Base-by-base conservation (phyloP, 1,140 invertebrate genomes). In the Pseudoatta argentina region DNA sequence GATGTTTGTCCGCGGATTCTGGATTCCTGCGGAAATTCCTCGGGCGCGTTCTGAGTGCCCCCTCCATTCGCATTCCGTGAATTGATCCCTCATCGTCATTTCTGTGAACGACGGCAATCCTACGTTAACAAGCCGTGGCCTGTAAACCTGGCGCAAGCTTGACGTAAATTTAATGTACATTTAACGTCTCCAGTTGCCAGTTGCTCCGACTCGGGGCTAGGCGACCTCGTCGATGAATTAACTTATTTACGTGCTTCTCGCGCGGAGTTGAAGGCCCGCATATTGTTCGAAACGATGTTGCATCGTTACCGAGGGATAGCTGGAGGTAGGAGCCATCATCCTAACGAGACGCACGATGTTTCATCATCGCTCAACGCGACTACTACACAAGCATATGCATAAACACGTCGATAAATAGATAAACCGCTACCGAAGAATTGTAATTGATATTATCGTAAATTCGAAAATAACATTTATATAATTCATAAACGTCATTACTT, bases 91-190 rank as follows among this genome's bases (percentile, higher is more conserved):
- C 39, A 55, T 34, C 69, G 53, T 59, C 67, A 71, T 57, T 34
- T 34, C 48, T 18, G 14, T 14, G 48, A 30, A 72, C 53, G 66
- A 82, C 39, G 53, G 24, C 24, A 66, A 81, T 83, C 69, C 69
- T 18, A 18, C 39, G 69, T 39, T 83, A 83, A 83, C 79, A 73
- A 83, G 79, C 55, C 48, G 21, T 44, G 44, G 39, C 67, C 24
- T 55, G 79, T 83, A 83, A 82, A 75, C 69, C 51, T 83, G 18
- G 59, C 24, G 24, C 61, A 75, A 73, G 27, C 69, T 61, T 30
- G 53, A 82, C 79, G 55, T 82, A 75, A 82, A 82, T 82, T 82
- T 82, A 82, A 83, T 39, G 34, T 44, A 57, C 79, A 24, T 83
- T 83, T 82, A 61, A 75, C 27, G 39, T 83, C 79, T 57, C 21